Evolutionary conservation across 30 jellyfish, hydroid and myxozoan genomes (phyloP), one percentile per base, ranked within the genome.

Genomic region (Hydractinia symbiolongicarpus): DNA sequence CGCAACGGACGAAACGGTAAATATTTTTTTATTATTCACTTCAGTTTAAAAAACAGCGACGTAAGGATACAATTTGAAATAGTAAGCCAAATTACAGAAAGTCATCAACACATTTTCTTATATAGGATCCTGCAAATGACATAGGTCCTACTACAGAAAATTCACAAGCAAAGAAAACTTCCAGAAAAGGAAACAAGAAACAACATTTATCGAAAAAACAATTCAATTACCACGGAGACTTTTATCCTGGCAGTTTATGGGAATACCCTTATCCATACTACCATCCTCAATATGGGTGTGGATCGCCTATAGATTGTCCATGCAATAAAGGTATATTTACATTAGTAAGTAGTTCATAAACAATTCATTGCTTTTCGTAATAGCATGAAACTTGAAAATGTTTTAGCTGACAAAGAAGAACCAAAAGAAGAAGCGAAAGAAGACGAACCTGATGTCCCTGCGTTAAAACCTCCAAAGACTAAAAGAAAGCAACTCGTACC

Each of bases 191-290:
- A 16, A 62, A 52, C 14, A 79, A 79, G 44, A 49, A 79, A 7
- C 68, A 60, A 61, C 81, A 21, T 61, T 10, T 67, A 61, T n/a
- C 55, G 66, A 79, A 79, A 56, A 66, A 55, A 19, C 73, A 30
- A n/a, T 79, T 79, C 79, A 79, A 79, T 49, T 30, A 21, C 52
- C 87, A 79, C 4, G 87, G 87, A 14, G 79, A 79, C 44, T 91
- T 80, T 71, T 87, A 80, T 81, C 98, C 98, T 19, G 98, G 96
- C 5, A 83, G 88, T 57, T 55, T 91, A 13, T 91, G 98, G 98
- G 89, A 91, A 73, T 91, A 91, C 61, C 98, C 98, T 19, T 91
- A 86, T 75, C 98, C 98, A 4, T 91, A 82, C 73, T 92, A 73
- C 50, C 98, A 91, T 68, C 98, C 96, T 5, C 86, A 84, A 84